A percentile compares a stretch with the other conserved stretches of the same genome.
Conservation (phyloP, 1,140 invertebrate species). For the Meloidogyne chitwoodi region DNA sequence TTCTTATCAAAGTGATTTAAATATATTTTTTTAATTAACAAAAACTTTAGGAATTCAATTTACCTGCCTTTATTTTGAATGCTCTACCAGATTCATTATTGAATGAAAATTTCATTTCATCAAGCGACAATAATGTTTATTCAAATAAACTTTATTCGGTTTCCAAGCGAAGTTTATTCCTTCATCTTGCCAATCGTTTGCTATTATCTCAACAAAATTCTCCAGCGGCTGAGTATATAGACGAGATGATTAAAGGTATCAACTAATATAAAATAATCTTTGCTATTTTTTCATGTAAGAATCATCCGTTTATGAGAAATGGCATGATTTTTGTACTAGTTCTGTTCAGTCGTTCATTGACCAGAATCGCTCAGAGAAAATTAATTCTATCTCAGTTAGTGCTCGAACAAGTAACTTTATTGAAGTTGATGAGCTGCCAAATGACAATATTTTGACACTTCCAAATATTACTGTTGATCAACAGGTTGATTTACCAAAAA, state of each 20-base stretch:
- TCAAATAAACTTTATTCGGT: background rate
- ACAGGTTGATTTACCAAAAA: background rate
- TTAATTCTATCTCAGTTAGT: conserved; percentile 25
- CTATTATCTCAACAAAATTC: conserved; percentile 3
- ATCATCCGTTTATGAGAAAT: conserved; percentile 22
- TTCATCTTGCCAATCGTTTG: conserved; percentile 35
- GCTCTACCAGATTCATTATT: background rate
- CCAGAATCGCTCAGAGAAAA: conserved; percentile 32
- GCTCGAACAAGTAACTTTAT: conserved; percentile 21
- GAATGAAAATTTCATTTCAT: background rate
- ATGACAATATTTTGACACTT: conserved; percentile 6
- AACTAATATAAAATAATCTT: background rate
- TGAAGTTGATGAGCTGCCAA: conserved; percentile 27
- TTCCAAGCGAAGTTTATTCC: conserved; percentile 29
- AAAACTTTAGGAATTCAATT: conserved; percentile 25
- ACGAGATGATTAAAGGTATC: conserved; percentile 29
- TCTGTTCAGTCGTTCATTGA: conserved; percentile 26
- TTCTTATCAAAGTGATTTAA: conserved; percentile 30
- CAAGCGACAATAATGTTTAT: background rate
- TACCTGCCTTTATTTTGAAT: conserved; percentile 24
- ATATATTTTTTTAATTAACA: background rate
- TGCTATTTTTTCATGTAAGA: conserved; percentile 1
- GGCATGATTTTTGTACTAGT: conserved; percentile 22
- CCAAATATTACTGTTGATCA: conserved; percentile 12
- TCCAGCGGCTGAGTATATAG: conserved; percentile 23